These are phyloP conservation scores for Drosophila mayri DNA, from an alignment of 1,140 invertebrate species.

Conservation along the genomic window DNA sequence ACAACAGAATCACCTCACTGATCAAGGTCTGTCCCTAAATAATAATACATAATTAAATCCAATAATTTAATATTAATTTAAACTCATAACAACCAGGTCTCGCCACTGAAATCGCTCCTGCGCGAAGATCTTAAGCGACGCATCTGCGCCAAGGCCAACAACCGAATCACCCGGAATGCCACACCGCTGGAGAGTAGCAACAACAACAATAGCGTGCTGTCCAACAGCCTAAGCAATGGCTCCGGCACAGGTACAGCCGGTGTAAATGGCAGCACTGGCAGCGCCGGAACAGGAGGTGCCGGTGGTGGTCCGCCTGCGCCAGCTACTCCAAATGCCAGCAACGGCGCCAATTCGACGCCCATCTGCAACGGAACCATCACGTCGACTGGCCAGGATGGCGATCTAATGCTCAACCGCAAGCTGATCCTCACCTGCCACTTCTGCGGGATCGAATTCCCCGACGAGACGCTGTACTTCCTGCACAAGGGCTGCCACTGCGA, in stretches of 20 bases:
- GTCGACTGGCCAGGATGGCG: conserved; percentile 87
- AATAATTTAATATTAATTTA: neutral
- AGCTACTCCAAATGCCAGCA: conserved; percentile 40
- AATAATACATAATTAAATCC: too few relatives aligned
- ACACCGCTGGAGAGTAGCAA: conserved; percentile 68
- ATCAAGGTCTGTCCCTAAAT: conserved; percentile 72
- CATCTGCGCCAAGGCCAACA: conserved; percentile 88
- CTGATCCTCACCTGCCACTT: conserved; percentile 91
- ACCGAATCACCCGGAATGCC: conserved; percentile 85
- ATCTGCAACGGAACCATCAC: conserved; percentile 88
- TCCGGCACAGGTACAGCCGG: conserved; percentile 30
- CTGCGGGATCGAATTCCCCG: conserved; percentile 97
- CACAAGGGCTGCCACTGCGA: conserved; percentile 99
- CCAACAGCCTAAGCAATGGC: conserved; percentile 56
- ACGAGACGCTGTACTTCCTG: conserved; percentile 97
- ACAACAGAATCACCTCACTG: conserved; percentile 82
- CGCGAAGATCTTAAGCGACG: conserved; percentile 92
- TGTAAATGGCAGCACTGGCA: conserved; percentile 38
- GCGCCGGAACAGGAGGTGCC: neutral
- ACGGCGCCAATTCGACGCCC: conserved; percentile 75
- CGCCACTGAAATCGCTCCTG: conserved; percentile 92
- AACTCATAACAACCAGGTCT: conserved; percentile 86
- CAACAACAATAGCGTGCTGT: conserved; percentile 66
- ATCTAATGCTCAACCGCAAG: conserved; percentile 85
- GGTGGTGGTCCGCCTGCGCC: conserved; percentile 28